Evolutionary conservation across 2,888 invertebrate species (phyloP).

Genomic region (Anaspis maculata): DNA sequence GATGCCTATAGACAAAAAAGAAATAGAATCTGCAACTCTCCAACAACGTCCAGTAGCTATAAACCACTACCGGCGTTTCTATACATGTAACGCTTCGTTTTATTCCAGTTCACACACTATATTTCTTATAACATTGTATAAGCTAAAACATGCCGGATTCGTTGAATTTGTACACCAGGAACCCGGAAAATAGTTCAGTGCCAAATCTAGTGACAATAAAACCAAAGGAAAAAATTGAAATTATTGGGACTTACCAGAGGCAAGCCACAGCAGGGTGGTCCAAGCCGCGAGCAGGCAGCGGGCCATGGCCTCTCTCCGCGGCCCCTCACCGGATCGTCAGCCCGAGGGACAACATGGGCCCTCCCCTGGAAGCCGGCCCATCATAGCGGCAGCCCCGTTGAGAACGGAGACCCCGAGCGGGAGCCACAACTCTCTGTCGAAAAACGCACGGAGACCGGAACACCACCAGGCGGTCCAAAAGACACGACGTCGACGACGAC

Average conservation of each 20-base stretch:
- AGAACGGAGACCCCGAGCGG: constrained; percentile 3
- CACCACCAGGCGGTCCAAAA: no score
- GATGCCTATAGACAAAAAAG: no score
- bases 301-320: constrained; percentile 37
- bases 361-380: constrained; percentile 46
- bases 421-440: constrained; percentile 12
- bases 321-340: constrained; percentile 44
- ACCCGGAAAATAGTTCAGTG: neutral
- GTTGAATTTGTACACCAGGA: neutral
- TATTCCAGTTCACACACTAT: no score
- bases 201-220: no score
- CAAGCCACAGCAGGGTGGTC: constrained; percentile 41
- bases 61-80: no score
- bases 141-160: no score
- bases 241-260: constrained; percentile 34
- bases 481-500: no score
- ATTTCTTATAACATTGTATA: no score
- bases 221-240: constrained; percentile 3
- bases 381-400: constrained; percentile 11
- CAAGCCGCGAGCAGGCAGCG: constrained; percentile 38
- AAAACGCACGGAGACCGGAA: no score
- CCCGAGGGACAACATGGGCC: constrained; percentile 53
- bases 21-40: no score
- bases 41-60: no score
- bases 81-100: no score